These are phyloP conservation scores for Phenganax stokvisi DNA, from an alignment of 92 coral and sea anemone genomes.

Conservation along the genomic window DNA sequence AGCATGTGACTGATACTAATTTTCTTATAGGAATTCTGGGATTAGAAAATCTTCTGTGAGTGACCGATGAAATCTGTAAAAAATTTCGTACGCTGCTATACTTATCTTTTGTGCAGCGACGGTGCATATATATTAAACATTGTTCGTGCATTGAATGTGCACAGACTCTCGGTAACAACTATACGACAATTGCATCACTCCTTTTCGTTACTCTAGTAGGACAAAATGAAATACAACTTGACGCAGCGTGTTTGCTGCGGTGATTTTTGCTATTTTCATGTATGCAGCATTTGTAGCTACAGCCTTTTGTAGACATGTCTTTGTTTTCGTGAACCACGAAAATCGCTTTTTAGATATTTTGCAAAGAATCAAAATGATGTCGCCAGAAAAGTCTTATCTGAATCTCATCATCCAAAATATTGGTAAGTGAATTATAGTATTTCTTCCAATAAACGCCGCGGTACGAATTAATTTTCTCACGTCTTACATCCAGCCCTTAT, in stretches of 20 bases:
- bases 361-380: slow-evolving; percentile 75
- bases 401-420: slow-evolving; percentile 87
- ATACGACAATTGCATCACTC: too few species aligned
- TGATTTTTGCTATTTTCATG: neutral
- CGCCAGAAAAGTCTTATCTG: slow-evolving; percentile 82
- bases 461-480: neutral
- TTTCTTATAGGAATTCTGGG: slow-evolving; percentile 69
- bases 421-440: slow-evolving; percentile 49
- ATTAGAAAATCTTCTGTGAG: slow-evolving; percentile 84
- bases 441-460: neutral
- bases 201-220: too few species aligned
- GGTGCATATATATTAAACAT: too few species aligned
- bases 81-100: neutral
- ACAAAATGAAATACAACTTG: too few species aligned
- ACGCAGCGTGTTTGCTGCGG: neutral
- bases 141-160: too few species aligned
- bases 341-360: slow-evolving; percentile 57
- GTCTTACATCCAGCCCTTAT: too few species aligned
- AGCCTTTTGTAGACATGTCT: neutral
- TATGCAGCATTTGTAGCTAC: neutral
- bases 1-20: too few species aligned
- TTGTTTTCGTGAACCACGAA: neutral
- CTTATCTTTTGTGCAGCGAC: neutral
- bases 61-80: slow-evolving; percentile 16
- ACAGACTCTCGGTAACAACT: too few species aligned